Evolutionary conservation across 2,113 vertebrate genomes (phyloP).

Genomic region (Axis porcinus): DNA sequence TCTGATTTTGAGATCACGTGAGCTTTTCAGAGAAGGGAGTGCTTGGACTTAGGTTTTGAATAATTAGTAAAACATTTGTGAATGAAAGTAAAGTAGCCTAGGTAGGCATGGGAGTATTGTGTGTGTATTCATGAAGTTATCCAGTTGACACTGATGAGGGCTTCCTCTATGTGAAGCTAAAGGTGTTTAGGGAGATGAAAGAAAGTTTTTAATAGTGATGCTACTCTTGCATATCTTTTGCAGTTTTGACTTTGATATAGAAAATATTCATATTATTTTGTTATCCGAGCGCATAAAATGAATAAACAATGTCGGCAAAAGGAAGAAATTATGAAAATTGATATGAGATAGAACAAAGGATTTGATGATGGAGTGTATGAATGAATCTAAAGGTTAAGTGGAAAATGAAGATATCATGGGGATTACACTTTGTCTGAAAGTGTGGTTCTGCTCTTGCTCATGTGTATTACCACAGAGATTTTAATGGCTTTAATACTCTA

Average conservation of each 20-base stretch:
- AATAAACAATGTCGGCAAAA: not conserved
- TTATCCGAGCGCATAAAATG: not conserved
- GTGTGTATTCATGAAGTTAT: not conserved
- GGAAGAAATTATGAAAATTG: not conserved
- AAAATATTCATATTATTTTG: not conserved
- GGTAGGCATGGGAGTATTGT: accelerated
- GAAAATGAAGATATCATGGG: no score
- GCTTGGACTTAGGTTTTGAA: not conserved
- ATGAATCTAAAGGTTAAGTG: not conserved
- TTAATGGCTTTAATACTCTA: not conserved
- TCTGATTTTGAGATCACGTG: not conserved
- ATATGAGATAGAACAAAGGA: not conserved
- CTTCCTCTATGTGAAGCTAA: not conserved
- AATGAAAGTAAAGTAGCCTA: not conserved
- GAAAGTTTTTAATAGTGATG: not conserved
- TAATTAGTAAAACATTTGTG: not conserved
- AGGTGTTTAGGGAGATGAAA: not conserved
- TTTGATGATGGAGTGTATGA: not conserved
- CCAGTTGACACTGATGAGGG: not conserved
- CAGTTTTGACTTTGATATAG: not conserved
- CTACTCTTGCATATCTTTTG: not conserved
- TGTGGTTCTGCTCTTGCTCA: not conserved
- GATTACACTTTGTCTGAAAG: not conserved
- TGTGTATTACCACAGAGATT: not conserved
- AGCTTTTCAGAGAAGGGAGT: not conserved